Conservation (phyloP, 2,797 vertebrate species). For the Saxicola maurus region DNA sequence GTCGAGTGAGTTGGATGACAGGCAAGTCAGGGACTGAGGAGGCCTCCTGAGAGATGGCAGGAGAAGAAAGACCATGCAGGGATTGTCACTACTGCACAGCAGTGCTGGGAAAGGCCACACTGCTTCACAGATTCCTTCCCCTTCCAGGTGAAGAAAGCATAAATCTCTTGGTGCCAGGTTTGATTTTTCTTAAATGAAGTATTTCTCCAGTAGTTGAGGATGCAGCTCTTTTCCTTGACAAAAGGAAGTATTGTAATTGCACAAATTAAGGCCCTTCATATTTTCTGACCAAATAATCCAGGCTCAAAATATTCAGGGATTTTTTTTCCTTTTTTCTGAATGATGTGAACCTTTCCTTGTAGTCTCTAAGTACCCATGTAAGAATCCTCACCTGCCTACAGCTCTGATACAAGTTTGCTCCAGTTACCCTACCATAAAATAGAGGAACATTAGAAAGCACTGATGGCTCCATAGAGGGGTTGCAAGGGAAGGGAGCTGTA, state of each 20-base stretch:
- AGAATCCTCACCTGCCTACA: neutral
- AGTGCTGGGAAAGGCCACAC: neutral
- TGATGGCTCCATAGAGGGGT: neutral
- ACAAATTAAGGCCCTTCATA: neutral
- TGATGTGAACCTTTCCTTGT: neutral
- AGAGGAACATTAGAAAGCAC: neutral
- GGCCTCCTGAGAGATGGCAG: slow-evolving; percentile 14
- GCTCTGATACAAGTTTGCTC: neutral
- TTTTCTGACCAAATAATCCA: neutral
- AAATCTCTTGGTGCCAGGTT: neutral
- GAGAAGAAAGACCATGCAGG: neutral
- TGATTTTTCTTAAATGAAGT: neutral
- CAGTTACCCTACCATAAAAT: neutral
- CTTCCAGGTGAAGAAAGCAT: neutral
- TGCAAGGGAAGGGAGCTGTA: neutral
- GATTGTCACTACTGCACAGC: rapidly evolving
- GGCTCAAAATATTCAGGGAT: neutral
- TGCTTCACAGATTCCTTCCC: neutral
- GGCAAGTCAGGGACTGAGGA: neutral
- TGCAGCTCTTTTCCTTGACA: neutral
- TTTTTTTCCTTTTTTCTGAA: neutral
- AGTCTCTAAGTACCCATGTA: neutral
- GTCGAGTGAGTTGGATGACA: slow-evolving; percentile 47
- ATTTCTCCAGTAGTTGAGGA: neutral
- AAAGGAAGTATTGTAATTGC: neutral